Conservation (phyloP, 2,888 invertebrate genomes). For the Agonopterix alstromeriana region DNA sequence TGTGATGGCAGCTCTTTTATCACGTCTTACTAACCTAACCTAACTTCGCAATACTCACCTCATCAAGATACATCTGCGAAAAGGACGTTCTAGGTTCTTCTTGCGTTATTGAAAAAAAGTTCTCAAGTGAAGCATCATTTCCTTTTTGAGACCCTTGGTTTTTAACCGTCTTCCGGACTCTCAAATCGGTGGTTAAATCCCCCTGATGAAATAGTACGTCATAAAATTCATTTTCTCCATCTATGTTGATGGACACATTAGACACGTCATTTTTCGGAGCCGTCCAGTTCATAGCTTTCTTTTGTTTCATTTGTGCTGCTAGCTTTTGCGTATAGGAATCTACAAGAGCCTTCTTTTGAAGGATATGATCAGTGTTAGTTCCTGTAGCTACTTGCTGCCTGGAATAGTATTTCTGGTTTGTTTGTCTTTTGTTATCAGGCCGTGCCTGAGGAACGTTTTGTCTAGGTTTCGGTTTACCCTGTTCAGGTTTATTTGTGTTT, state of each 20-base stretch:
- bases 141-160: constrained; percentile 14
- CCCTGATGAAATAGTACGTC: constrained; percentile 39
- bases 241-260: constrained; percentile 45
- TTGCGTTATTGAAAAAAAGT: constrained; percentile 20
- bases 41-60: constrained; percentile 10
- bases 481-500: constrained; percentile 10
- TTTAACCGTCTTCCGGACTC: constrained; percentile 34
- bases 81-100: constrained; percentile 12
- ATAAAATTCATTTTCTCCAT: constrained; percentile 44
- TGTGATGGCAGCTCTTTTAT: too few relatives aligned
- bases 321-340: constrained; percentile 39
- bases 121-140: constrained; percentile 17
- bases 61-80: constrained; percentile 12
- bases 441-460: constrained; percentile 2
- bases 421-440: constrained; percentile 4
- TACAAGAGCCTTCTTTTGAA: constrained; percentile 40
- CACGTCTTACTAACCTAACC: too few relatives aligned
- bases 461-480: background rate
- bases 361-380: constrained; percentile 29
- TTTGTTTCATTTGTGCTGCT: constrained; percentile 17
- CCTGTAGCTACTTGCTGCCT: constrained; percentile 14
- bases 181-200: constrained; percentile 31
- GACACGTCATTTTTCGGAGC: constrained; percentile 28
- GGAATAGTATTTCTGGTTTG: constrained; percentile 1
- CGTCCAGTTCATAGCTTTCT: constrained; percentile 7